Base-by-base conservation (phyloP, 2,888 invertebrate genomes). In the Stenolophus ochropezus region DNA sequence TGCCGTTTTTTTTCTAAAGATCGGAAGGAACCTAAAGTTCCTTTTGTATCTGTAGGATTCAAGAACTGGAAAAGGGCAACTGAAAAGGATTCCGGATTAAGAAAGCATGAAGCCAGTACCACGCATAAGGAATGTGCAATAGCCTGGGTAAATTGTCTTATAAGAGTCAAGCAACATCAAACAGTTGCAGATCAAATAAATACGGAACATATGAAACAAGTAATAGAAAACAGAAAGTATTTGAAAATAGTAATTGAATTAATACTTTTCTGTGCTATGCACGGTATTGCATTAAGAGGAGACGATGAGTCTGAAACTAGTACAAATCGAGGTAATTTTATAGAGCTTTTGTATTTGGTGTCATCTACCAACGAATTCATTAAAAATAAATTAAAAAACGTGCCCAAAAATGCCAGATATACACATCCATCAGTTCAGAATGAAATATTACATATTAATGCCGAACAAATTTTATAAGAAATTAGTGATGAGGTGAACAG, bases 391-490 rank as follows among this genome's bases (percentile, higher is more conserved):
- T 11, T 58, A 2, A 3, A 4, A 23, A 58, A 58, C 23, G 21
- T 6, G 1, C 23, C 58, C 3, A 58, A 58, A 23, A 82, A 80
- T 49, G 82, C 81, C 0, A 82, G 81, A 71, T 82, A 82, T 33
- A 58, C 61, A 8, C 76, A 81, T 56, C 71, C 42, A 0, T 25
- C 47, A 69, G 76, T 82, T 3, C 76, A 82, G 56, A 82, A 82
- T 56, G 76, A 82, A 25, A 18, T 82, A 47, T 71, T 82, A 4
- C 20, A 25, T 21, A 71, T 82, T 69, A 71, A 69, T 77, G 47
- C 76, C 1, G 56, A 65, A 56, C 6, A 53, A 18, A 69, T 82
- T 20, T 51, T 83, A n/a, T n/a, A 81, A 4, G 20, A 80, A 76
- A 82, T 81, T 27, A 71, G 23, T 11, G 5, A 58, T 23, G 58